phyloP scores from a whole-genome alignment of 2,797 vertebrate genomes.

The Acanthis flammea region DNA sequence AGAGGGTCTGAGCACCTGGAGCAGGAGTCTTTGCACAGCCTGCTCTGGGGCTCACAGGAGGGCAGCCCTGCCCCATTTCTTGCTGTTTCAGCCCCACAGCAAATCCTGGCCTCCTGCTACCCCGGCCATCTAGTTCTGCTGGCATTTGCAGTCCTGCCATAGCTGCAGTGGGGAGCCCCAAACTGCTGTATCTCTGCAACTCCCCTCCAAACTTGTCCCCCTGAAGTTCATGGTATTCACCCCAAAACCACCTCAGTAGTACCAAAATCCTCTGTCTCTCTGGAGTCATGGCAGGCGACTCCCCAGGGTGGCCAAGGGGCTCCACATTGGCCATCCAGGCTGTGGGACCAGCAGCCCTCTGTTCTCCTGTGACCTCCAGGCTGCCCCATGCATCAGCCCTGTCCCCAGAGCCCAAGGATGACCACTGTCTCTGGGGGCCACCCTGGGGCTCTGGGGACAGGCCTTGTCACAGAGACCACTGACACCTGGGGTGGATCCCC shows the following conservation, averaged over 20 bases:
- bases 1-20: not conserved
- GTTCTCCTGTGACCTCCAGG: too few relatives aligned
- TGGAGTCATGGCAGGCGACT: not conserved
- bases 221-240: rapidly evolving
- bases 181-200: not conserved
- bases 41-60: not conserved
- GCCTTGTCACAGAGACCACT: rapidly evolving
- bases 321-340: too few relatives aligned
- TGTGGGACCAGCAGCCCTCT: too few relatives aligned
- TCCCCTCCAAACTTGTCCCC: rapidly evolving
- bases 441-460: not conserved
- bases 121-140: too few relatives aligned
- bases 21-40: not conserved
- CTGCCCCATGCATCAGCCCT: not conserved
- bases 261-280: not conserved
- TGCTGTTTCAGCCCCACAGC: not conserved
- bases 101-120: not conserved
- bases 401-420: not conserved
- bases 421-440: not conserved
- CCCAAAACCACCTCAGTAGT: not conserved
- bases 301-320: too few relatives aligned
- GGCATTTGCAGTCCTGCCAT: not conserved
- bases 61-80: not conserved
- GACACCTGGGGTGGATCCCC: too few relatives aligned
- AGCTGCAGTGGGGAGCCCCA: not conserved